Conservation (phyloP, 2,113 vertebrate species). For the Falcunculus frontatus region DNA sequence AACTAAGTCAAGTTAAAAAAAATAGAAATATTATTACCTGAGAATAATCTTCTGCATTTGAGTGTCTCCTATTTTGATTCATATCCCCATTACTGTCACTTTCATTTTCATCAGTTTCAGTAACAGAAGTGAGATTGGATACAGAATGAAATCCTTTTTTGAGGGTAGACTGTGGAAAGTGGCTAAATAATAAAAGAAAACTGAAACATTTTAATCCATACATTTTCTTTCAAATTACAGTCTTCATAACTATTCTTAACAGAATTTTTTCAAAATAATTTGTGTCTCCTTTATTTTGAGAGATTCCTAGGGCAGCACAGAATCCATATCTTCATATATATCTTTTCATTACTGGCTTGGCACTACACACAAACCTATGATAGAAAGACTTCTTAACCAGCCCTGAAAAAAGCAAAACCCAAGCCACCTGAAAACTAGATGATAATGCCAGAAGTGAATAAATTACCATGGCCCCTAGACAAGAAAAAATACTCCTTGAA, state of each 20-base stretch:
- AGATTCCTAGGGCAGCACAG: neutral
- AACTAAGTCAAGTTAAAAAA: neutral
- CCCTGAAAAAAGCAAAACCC: neutral
- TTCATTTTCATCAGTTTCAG: constrained; percentile 75
- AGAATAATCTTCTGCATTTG: constrained; percentile 5
- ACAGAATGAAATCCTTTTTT: constrained; percentile 29
- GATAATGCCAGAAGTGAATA: neutral
- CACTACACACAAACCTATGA: neutral
- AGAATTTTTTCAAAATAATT: neutral
- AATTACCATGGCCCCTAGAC: neutral
- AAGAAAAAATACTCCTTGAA: neutral
- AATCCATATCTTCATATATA: neutral
- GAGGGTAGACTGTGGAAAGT: constrained; percentile 17
- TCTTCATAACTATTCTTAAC: neutral
- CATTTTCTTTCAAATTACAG: neutral
- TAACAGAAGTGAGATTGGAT: constrained; percentile 63
- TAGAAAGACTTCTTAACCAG: neutral
- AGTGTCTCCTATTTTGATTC: neutral
- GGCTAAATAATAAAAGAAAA: constrained; percentile 55
- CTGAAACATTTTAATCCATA: neutral
- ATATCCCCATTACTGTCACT: neutral
- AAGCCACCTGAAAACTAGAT: neutral
- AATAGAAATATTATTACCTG: constrained; percentile 69
- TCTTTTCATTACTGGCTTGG: neutral
- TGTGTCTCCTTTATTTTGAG: neutral